Base-by-base conservation (phyloP, 1,140 invertebrate species). In the Meloidogyne exigua region DNA sequence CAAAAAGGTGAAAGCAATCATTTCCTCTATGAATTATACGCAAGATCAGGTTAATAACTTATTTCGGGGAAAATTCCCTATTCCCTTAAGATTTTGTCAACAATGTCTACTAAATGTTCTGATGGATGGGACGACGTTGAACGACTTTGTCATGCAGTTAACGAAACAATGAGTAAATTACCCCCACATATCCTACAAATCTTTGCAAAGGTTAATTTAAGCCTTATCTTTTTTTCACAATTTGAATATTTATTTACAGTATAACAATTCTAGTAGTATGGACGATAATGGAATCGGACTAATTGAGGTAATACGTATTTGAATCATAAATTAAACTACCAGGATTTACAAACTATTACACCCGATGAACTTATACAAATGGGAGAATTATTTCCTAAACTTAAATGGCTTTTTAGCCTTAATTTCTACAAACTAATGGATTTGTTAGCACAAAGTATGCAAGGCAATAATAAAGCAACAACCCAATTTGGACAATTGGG, bases 141-240 rank as follows among this genome's bases (percentile, higher is more conserved):
- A 9, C 13, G n/a, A 9, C 49, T 57, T 57, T 57, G 49, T n/a
- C 49, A 73, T 18, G 72, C 72, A 26, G 65, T 73, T 9, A 73
- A 73, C 21, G 72, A 49, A 39, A 73, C 72, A 11, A 65, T 73
- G 49, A 62, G 57, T 32, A 21, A 73, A 73, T 39, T 73, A n/a
- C 72, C 72, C 28, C 72, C 72, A 9, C 72, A 73, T 21, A 25
- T 73, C 13, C n/a, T 32, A 12, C 42, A 64, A 18, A 73, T 64
- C 32, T 63, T 73, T 25, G n/a, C 28, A 36, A 32, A 73, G 28
- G 72, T 73, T 39, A 39, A 32, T 3, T 7, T 39, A 9, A 3
- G 7, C 28, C 28, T 32, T n/a, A n/a, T 32, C 28, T 7, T 3
- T 32, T 32, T 32, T 32, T 32, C 28, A 3, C 2, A 32, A 57